Evolutionary conservation across 1,140 invertebrate species (phyloP).

Genomic region (Cephus cinctus): DNA sequence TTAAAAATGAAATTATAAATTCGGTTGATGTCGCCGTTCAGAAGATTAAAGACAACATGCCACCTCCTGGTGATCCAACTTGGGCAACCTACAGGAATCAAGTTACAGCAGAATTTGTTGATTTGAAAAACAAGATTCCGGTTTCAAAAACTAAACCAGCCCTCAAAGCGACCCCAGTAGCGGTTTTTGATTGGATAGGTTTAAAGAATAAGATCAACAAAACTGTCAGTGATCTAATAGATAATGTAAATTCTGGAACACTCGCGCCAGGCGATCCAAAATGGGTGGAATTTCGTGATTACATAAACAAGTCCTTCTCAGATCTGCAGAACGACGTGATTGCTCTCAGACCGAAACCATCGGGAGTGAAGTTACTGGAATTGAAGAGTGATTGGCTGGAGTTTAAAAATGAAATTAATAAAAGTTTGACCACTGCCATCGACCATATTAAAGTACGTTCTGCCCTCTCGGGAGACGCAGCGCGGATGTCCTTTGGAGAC

Average conservation of each 20-base stretch:
- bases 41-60: conserved; percentile 11
- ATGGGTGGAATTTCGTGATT: not conserved
- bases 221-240: not conserved
- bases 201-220: conserved; percentile 7
- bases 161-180: not conserved
- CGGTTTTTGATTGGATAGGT: conserved; percentile 1
- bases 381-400: conserved; percentile 18
- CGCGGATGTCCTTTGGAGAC: conserved; percentile 13
- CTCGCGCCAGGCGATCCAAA: not conserved
- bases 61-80: conserved; percentile 9
- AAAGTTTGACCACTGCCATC: conserved; percentile 2
- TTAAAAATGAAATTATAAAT: conserved; percentile 13
- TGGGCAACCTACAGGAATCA: conserved; percentile 20
- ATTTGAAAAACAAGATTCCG: not conserved
- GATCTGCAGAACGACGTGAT: not conserved
- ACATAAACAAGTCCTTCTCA: conserved; percentile 3
- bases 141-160: not conserved
- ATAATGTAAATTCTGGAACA: not conserved
- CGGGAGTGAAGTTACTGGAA: not conserved
- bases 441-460: conserved; percentile 6
- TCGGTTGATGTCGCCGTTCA: conserved; percentile 5
- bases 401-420: conserved; percentile 14
- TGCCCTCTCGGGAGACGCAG: not conserved
- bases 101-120: conserved; percentile 13
- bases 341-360: not conserved